Conservation (phyloP, 2,797 vertebrate species). For the Molothrus aeneus region DNA sequence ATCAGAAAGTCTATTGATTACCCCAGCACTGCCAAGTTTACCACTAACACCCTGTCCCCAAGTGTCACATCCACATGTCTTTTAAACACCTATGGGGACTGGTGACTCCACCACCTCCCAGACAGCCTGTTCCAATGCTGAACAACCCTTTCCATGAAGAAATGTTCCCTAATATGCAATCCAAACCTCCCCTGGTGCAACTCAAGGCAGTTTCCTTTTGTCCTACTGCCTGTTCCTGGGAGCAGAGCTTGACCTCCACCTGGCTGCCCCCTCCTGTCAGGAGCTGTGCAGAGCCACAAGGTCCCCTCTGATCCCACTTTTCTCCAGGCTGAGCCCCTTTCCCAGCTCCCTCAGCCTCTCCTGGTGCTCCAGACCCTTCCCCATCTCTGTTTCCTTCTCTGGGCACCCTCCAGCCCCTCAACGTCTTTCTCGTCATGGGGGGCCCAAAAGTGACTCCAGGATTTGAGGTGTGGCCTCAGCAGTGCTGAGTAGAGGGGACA, state of each 20-base stretch:
- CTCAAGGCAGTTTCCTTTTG: not conserved
- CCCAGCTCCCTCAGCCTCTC: not conserved
- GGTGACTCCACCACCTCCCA: not conserved
- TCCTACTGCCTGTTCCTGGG: not conserved
- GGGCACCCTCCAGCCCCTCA: not conserved
- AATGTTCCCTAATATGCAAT: not conserved
- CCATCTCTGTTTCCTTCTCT: not conserved
- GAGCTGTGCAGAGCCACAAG: accelerated
- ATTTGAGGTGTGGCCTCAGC: not conserved
- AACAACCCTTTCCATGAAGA: no score
- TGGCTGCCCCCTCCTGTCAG: not conserved
- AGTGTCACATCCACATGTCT: not conserved
- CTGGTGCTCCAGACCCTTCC: not conserved
- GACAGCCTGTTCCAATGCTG: not conserved
- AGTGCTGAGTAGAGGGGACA: not conserved
- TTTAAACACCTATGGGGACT: not conserved
- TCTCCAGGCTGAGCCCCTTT: not conserved
- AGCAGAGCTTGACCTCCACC: not conserved
- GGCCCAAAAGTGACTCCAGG: not conserved
- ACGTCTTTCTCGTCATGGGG: no score
- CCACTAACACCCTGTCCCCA: not conserved
- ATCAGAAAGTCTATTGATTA: not conserved
- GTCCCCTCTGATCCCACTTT: not conserved
- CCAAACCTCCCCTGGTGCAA: not conserved
- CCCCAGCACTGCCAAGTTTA: not conserved